Conservation (phyloP, 1,140 invertebrate genomes). For the Drosophila subpulchrella region DNA sequence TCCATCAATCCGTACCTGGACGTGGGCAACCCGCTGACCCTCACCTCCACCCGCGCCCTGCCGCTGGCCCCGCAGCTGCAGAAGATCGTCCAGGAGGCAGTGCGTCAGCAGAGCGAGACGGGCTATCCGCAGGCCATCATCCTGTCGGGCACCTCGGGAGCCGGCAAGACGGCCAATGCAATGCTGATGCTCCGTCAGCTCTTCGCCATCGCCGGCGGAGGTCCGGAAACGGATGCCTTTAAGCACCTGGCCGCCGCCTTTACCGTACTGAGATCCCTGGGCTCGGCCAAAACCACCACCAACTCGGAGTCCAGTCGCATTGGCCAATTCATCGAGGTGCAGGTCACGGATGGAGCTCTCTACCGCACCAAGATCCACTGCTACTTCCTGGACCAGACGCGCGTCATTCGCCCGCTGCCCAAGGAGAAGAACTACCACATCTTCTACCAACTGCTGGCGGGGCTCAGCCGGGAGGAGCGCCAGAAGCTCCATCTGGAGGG, state of each 20-base stretch:
- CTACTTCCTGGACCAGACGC: conserved; percentile 95
- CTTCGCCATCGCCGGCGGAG: conserved; percentile 96
- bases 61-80: conserved; percentile 90
- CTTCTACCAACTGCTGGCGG: conserved; percentile 98
- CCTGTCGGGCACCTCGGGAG: conserved; percentile 94
- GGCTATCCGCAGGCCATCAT: conserved; percentile 98
- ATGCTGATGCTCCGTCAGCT: conserved; percentile 95
- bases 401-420: conserved; percentile 93
- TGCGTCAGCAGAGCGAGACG: conserved; percentile 96
- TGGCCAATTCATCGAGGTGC: conserved; percentile 98
- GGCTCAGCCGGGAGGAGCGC: conserved; percentile 94
- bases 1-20: conserved; percentile 95
- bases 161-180: conserved; percentile 97
- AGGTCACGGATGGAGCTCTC: conserved; percentile 97
- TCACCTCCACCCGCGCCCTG: conserved; percentile 92
- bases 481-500: conserved; percentile 93
- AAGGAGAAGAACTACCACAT: conserved; percentile 98
- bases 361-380: conserved; percentile 98
- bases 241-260: conserved; percentile 97
- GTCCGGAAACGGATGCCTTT: conserved; percentile 97
- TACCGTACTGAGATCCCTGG: conserved; percentile 95
- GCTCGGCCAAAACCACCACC: conserved; percentile 94
- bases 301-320: conserved; percentile 98
- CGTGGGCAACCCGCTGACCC: conserved; percentile 93
- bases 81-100: conserved; percentile 95